Base-by-base conservation (phyloP, 2,888 invertebrate species). In the Drosophila maculinotata region DNA sequence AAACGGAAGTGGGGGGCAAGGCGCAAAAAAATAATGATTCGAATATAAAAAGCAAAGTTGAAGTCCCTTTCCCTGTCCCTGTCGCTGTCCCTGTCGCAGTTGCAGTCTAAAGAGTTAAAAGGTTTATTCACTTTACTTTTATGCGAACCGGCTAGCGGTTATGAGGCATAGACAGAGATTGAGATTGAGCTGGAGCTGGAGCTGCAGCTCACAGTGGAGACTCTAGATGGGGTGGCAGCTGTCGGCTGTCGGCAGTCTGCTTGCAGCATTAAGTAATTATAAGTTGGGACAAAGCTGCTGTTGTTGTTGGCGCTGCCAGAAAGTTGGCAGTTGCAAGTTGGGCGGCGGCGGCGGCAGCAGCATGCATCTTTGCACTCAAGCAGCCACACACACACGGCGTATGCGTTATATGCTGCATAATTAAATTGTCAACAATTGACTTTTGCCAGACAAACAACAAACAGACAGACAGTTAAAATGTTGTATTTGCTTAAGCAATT, bases 391-490 rank as follows among this genome's bases (percentile, higher is more conserved):
- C 54, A 70, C 65, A 67, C 60, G 68, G 47, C 77, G 74, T 79
- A 86, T 86, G 65, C 74, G 68, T 76, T 64, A 67, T 73, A 57
- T 82, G 69, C 77, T 76, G 67, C 48, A 82, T 85, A 79, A 79
- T 82, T 82, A 54, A 76, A 79, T 79, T 79, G 77, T 65, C 71
- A 86, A 75, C 80, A 86, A 86, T 80, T 79, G 79, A 42, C 75
- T 67, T 73, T 67, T 41, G 52, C 10, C 60, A 44, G 48, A 44
- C 30, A 51, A 12, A 47, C 35, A 52, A 38, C 36, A 17, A 12
- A 30, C 31, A 39, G 49, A 54, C 4, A 65, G 39, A 38, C 54
- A n/a, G 41, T 53, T 51, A 51, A 63, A 70, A 60, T 70, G 54
- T 47, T 54, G 41, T 56, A 64, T 64, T 57, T 66, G 67, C 48